A percentile compares a stretch with the other conserved stretches of the same genome.
These are phyloP conservation scores for Epinephelus awoara DNA, from an alignment of 2,797 vertebrate genomes.

Conservation along the genomic window DNA sequence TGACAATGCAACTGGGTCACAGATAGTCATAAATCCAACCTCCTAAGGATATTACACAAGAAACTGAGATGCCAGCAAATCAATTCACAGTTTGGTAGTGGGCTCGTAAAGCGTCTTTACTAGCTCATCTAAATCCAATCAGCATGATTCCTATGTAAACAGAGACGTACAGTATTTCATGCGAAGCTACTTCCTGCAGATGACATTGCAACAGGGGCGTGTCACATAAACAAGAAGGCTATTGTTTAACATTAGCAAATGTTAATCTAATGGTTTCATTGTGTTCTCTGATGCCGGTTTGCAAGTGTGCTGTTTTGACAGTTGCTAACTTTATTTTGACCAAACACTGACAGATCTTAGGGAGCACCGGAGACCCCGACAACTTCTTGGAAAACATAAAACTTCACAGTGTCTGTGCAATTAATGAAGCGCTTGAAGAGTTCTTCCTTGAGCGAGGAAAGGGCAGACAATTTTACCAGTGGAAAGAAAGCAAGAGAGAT, in stretches of 20 bases:
- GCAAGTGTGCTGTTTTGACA: conserved; percentile 65
- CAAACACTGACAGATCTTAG: conserved; percentile 49
- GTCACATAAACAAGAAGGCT: conserved; percentile 59
- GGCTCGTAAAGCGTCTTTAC: conserved; percentile 80
- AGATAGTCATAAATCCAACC: conserved; percentile 83
- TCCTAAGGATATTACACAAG: conserved; percentile 85
- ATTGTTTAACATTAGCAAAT: conserved; percentile 61
- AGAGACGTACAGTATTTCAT: conserved; percentile 70
- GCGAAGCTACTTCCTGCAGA: conserved; percentile 64
- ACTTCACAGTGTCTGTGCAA: conserved; percentile 62
- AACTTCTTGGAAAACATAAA: conserved; percentile 68
- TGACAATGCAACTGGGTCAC: conserved; percentile 81
- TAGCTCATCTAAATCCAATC: conserved; percentile 80
- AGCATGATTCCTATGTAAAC: conserved; percentile 78
- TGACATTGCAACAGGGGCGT: conserved; percentile 48
- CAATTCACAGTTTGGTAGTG: conserved; percentile 82
- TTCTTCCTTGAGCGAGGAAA: conserved; percentile 63
- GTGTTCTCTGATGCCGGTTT: conserved; percentile 23
- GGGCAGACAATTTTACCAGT: conserved; percentile 66
- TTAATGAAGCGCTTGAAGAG: conserved; percentile 69
- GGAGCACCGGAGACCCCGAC: conserved; percentile 38
- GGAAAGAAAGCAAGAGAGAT: conserved; percentile 71
- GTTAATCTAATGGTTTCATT: conserved; percentile 50
- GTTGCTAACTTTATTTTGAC: conserved; percentile 69
- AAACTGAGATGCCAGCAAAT: conserved; percentile 85